These are phyloP conservation scores for Eupithecia exiguata DNA, from an alignment of 2,888 invertebrate species.

Conservation along the genomic window DNA sequence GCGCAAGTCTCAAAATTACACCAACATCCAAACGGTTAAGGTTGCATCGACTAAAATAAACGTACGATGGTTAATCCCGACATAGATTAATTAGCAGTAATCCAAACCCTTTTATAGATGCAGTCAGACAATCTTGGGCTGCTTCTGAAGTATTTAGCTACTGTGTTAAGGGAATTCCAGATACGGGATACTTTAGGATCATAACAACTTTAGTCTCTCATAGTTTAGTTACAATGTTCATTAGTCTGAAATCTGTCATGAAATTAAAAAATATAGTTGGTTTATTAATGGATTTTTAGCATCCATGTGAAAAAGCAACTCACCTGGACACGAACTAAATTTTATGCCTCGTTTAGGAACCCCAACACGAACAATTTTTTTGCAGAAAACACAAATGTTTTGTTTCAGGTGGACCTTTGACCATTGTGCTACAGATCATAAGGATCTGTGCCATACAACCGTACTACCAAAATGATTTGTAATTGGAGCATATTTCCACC, in stretches of 20 bases:
- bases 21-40: conserved; percentile 17
- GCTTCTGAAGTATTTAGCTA: conserved; percentile 14
- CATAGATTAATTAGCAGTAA: conserved; percentile 33
- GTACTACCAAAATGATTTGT: no score
- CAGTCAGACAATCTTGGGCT: conserved; percentile 21
- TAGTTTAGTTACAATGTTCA: not conserved
- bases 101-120: conserved; percentile 28
- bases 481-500: no score
- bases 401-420: not conserved
- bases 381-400: not conserved
- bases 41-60: conserved; percentile 35
- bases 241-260: not conserved
- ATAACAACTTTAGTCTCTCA: no score
- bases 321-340: not conserved
- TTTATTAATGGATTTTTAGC: not conserved
- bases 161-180: not conserved
- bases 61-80: conserved; percentile 21
- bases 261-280: not conserved
- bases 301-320: not conserved
- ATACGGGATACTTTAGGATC: not conserved
- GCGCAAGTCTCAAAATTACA: conserved; percentile 16
- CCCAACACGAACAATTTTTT: not conserved
- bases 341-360: not conserved
- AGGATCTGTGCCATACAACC: no score
- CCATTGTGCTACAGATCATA: not conserved